Percentiles rank a stretch among this genome's conserved stretches.
Evolutionary conservation across 2,113 vertebrate species (phyloP).

Genomic region (Callionymus lyra): DNA sequence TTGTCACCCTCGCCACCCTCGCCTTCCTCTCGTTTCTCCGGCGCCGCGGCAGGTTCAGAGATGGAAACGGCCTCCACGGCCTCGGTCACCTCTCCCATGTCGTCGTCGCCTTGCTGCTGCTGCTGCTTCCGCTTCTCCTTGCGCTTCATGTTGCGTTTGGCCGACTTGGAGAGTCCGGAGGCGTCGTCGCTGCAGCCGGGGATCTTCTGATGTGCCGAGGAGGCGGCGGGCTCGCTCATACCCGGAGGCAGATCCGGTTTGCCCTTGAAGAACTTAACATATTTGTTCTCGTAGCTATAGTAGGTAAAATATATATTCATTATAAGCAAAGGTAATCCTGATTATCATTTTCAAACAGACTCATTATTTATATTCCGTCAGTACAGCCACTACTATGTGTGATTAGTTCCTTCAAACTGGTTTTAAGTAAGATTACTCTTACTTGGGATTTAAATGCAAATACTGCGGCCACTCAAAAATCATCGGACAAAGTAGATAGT

Average conservation of each 20-base stretch:
- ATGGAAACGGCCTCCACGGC: constrained; percentile 67
- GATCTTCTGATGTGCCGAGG: constrained; percentile 49
- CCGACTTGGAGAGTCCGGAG: constrained; percentile 75
- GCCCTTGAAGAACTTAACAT: constrained; percentile 92
- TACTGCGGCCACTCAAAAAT: too few relatives aligned
- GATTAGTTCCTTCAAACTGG: too few relatives aligned
- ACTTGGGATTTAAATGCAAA: too few relatives aligned
- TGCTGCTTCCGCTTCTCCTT: constrained; percentile 89
- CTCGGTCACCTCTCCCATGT: constrained; percentile 59
- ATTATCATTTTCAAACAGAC: neutral
- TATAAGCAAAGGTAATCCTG: neutral
- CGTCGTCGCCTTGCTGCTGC: constrained; percentile 35
- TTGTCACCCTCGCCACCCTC: constrained; percentile 61
- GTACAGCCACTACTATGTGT: too few relatives aligned
- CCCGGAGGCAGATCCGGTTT: constrained; percentile 90
- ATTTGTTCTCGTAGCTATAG: constrained; percentile 91
- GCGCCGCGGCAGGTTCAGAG: neutral
- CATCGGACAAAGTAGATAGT: too few relatives aligned
- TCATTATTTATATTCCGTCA: too few relatives aligned
- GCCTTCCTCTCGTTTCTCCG: constrained; percentile 5
- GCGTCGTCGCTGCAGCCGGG: constrained; percentile 42
- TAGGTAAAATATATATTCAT: neutral
- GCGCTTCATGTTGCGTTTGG: constrained; percentile 88
- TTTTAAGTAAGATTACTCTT: too few relatives aligned
- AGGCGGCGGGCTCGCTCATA: constrained; percentile 62